A percentile compares a stretch with the other conserved stretches of the same genome.
phyloP scores from a whole-genome alignment of 2,797 vertebrate genomes.

The Novumbra hubbsi region DNA sequence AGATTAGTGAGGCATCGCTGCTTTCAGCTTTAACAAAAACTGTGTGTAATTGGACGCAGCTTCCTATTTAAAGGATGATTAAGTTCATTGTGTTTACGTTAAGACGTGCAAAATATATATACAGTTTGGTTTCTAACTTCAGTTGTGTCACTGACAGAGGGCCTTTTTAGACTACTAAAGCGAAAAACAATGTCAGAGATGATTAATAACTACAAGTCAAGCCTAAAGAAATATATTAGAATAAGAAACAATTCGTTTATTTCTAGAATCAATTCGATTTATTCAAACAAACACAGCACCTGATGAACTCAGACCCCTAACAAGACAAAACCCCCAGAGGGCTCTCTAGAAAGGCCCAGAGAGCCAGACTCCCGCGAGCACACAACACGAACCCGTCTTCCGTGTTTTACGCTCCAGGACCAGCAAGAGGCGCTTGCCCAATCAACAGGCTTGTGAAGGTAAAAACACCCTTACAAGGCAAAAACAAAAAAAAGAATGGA shows the following conservation, averaged over 20 bases:
- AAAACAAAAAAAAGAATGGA: slow-evolving; percentile 67
- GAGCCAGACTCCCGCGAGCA: slow-evolving; percentile 36
- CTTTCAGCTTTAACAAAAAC: slow-evolving; percentile 32
- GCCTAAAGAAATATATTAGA: no score
- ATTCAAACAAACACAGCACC: no score
- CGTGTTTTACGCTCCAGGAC: slow-evolving; percentile 39
- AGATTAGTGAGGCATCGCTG: slow-evolving; percentile 7
- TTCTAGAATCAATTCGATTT: no score
- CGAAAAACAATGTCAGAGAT: no score
- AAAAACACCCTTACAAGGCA: slow-evolving; percentile 67
- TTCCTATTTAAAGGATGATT: slow-evolving; percentile 32
- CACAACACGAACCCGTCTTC: slow-evolving; percentile 54
- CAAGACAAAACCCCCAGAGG: not conserved
- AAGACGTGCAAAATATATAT: slow-evolving; percentile 30
- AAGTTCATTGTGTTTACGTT: slow-evolving; percentile 3
- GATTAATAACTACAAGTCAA: no score
- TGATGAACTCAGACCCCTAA: no score
- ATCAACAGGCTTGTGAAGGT: slow-evolving; percentile 39
- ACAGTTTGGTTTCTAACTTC: slow-evolving; percentile 25
- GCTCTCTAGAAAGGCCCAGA: not conserved
- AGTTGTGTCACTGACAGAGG: slow-evolving; percentile 20
- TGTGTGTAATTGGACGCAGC: slow-evolving; percentile 1
- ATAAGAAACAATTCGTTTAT: no score
- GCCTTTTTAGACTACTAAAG: no score
- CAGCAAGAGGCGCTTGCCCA: slow-evolving; percentile 53